Percentiles rank a stretch among this genome's conserved stretches.
These are phyloP conservation scores for Galeruca laticollis DNA, from an alignment of 2,888 invertebrate species.

Conservation along the genomic window DNA sequence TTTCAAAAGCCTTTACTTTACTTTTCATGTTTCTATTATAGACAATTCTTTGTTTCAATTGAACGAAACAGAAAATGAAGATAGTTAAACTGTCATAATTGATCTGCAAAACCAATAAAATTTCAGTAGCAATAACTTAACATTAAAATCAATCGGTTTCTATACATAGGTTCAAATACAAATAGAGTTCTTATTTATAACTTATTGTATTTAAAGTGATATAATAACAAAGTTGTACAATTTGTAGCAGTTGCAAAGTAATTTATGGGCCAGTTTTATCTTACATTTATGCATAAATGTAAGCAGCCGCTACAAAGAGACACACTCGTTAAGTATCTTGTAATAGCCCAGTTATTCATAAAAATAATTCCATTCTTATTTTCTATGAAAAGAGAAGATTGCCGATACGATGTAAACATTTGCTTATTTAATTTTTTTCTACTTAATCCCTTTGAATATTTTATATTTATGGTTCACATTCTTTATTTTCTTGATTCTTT, in stretches of 20 bases:
- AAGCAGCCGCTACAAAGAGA: slow-evolving; percentile 28
- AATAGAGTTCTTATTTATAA: slow-evolving; percentile 24
- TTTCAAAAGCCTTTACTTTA: not conserved
- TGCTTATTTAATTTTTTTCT: too few relatives aligned
- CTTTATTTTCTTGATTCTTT: too few relatives aligned
- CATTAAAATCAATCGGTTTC: not conserved
- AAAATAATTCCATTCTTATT: not conserved
- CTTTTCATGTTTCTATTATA: not conserved
- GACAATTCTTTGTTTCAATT: not conserved
- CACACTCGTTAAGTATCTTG: slow-evolving; percentile 25
- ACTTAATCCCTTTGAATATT: too few relatives aligned
- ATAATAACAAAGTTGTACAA: slow-evolving; percentile 28
- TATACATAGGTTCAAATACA: not conserved
- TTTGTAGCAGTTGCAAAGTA: slow-evolving; percentile 20
- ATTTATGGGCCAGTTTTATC: slow-evolving; percentile 29
- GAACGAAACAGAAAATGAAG: not conserved
- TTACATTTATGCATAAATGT: slow-evolving; percentile 28
- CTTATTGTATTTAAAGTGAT: slow-evolving; percentile 23
- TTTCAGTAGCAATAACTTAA: not conserved
- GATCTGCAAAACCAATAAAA: not conserved
- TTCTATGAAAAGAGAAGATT: too few relatives aligned
- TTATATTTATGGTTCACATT: too few relatives aligned
- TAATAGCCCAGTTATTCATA: slow-evolving; percentile 17
- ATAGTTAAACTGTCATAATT: not conserved
- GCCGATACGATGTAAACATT: too few relatives aligned